Conservation (phyloP, 2,888 invertebrate genomes). For the Orchesellides sinensis region DNA sequence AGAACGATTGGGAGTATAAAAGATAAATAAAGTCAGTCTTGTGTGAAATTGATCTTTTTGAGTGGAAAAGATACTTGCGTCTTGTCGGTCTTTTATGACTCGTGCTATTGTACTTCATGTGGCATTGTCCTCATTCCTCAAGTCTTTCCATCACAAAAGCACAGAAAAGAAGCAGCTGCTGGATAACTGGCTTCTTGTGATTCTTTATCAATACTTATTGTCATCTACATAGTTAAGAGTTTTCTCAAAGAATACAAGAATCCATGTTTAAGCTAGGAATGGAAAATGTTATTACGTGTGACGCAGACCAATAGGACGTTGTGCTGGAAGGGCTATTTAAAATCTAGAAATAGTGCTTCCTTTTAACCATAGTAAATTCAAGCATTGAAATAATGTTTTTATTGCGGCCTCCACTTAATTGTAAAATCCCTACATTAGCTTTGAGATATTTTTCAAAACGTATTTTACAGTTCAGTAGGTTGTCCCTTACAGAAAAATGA, state of each 20-base stretch:
- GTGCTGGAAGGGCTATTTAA: too few species aligned
- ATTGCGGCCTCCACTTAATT: too few species aligned
- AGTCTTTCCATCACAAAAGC: constrained; percentile 6
- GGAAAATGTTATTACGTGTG: neutral
- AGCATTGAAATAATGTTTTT: too few species aligned
- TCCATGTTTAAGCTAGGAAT: neutral
- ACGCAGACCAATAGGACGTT: neutral
- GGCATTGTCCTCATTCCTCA: constrained; percentile 33
- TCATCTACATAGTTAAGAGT: constrained; percentile 28
- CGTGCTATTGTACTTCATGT: constrained; percentile 71
- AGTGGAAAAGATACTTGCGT: constrained; percentile 56
- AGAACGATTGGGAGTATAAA: constrained; percentile 16
- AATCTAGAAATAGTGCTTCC: too few species aligned
- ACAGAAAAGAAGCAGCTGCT: constrained; percentile 19
- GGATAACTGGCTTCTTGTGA: neutral
- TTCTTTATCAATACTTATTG: constrained; percentile 1
- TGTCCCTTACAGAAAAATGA: too few species aligned
- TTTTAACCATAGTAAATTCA: too few species aligned
- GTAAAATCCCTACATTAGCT: too few species aligned
- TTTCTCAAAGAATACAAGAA: constrained; percentile 25
- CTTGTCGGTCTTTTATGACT: constrained; percentile 66
- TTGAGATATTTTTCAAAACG: too few species aligned
- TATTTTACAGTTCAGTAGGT: too few species aligned
- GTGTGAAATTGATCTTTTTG: constrained; percentile 74
- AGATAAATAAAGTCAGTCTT: constrained; percentile 63